Conservation (phyloP, 2,113 vertebrate genomes). For the Centropristis striata region DNA sequence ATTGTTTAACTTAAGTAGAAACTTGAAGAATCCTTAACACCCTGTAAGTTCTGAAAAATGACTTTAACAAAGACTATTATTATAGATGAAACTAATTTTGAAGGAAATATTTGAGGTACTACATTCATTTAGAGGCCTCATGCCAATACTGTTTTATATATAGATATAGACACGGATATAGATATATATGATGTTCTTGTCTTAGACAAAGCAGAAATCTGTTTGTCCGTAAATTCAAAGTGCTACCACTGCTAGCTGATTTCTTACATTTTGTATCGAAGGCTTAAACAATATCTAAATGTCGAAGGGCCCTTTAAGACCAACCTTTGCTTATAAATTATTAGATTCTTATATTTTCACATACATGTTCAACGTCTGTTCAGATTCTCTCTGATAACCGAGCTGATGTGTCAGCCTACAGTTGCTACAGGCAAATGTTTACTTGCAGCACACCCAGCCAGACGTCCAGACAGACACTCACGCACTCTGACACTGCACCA, state of each 20-base stretch:
- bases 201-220: background rate
- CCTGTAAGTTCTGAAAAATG: background rate
- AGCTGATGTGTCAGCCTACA: slow-evolving; percentile 21
- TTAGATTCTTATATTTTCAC: background rate
- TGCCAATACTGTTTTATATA: too few species aligned
- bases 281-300: background rate
- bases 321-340: background rate
- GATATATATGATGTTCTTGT: background rate
- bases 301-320: background rate
- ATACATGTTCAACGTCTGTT: background rate
- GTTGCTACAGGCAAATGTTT: slow-evolving; percentile 16
- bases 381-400: background rate
- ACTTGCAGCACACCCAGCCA: slow-evolving; percentile 8
- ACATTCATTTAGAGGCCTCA: background rate
- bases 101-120: background rate
- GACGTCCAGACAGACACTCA: slow-evolving; percentile 17
- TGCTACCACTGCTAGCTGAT: background rate
- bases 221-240: background rate
- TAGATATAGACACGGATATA: too few species aligned
- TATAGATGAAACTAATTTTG: too few species aligned
- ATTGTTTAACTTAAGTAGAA: background rate
- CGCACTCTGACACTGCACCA: background rate
- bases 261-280: background rate
- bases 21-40: background rate
- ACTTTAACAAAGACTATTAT: background rate